Conservation (phyloP, 92 coral and sea anemone species). For the Bergia sp. region DNA sequence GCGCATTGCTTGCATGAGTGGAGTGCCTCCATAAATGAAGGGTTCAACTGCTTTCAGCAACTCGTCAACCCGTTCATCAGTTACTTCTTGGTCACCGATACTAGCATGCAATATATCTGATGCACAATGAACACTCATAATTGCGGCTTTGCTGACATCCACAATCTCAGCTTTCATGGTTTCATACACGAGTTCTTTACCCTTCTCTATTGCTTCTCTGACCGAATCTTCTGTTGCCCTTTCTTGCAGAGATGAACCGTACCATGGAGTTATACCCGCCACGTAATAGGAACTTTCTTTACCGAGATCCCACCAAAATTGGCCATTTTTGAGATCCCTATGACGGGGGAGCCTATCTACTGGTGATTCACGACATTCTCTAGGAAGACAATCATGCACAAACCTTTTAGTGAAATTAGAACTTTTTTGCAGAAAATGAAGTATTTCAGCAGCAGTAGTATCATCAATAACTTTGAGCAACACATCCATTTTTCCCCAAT, state of each 20-base stretch:
- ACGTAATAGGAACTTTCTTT: no score
- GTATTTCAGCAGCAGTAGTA: slow-evolving; percentile 16
- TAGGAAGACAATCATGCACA: slow-evolving; percentile 52
- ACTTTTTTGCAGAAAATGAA: neutral
- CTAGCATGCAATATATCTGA: slow-evolving; percentile 60
- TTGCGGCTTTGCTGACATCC: slow-evolving; percentile 35
- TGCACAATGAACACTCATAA: slow-evolving; percentile 49
- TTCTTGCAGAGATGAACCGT: neutral
- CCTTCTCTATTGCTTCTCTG: slow-evolving; percentile 48
- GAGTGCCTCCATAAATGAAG: slow-evolving; percentile 66
- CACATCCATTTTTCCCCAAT: slow-evolving; percentile 46
- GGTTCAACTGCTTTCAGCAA: slow-evolving; percentile 55
- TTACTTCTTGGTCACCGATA: slow-evolving; percentile 46
- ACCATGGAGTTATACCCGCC: no score
- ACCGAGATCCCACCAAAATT: no score
- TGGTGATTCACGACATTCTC: slow-evolving; percentile 19
- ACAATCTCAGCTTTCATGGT: neutral
- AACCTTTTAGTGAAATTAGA: slow-evolving; percentile 11
- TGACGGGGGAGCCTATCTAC: no score
- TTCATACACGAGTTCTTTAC: slow-evolving; percentile 11
- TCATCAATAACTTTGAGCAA: neutral
- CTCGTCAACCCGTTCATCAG: slow-evolving; percentile 47
- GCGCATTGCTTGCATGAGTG: slow-evolving; percentile 33
- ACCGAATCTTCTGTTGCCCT: slow-evolving; percentile 4
- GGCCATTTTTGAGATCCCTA: no score